Base-by-base conservation (phyloP, 2,797 vertebrate species). In the Ispidina lecontei region DNA sequence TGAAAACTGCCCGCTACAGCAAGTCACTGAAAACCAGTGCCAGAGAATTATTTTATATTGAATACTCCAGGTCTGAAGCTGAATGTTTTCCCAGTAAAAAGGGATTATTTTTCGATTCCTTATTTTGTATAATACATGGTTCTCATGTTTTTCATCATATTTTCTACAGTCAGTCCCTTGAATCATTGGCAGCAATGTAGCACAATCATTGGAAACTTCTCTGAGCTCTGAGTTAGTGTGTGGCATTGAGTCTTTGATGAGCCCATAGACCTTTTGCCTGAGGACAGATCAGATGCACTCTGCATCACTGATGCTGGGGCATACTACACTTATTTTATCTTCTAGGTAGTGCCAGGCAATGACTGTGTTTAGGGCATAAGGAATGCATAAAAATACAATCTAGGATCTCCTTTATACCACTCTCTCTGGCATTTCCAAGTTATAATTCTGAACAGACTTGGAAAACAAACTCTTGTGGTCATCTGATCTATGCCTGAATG, bases 381-480 rank as follows among this genome's bases (percentile, higher is more conserved):
- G 67, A 87, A 90, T 44, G 39, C 37, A 52, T 47, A 73, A 73
- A 94, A 87, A 52, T 33, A 91, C 6, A 6, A 58, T 44, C 69
- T 64, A 85, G 63, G 73, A 93, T 72, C 84, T 91, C 82, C 79
- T n/a, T 72, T 62, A 56, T 14, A 86, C 55, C 73, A 75, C 67
- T 92, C 89, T 83, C 76, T 91, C 70, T 65, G 3, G 2, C 52
- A 65, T 83, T 94, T 96, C 92, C 93, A 91, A 87, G 76, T 86
- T 25, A 21, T 91, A 96, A 96, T 95, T 93, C 70, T 1, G 1
- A 94, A 76, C 89, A 96, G 95, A 90, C 67, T 49, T 52, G 25
- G 73, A 85, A 94, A 96, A 89, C 76, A 95, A 93, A 84, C 89
- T 89, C 65, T 89, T 79, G 85, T 33, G 89, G 93, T 93, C 89